Base-by-base conservation (phyloP, 1,140 invertebrate genomes). In the Papilio dardanus region DNA sequence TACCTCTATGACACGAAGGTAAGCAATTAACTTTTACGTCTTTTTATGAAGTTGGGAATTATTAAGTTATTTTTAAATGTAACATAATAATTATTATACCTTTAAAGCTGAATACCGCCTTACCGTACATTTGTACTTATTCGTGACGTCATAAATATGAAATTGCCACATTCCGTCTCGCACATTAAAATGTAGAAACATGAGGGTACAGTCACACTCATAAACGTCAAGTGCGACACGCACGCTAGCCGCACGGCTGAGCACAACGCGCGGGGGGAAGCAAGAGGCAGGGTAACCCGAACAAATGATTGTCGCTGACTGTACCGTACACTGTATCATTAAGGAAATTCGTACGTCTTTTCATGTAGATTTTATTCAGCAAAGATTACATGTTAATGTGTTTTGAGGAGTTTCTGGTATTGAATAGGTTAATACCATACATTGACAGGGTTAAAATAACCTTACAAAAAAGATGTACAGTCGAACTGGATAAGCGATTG, bases 291-390 rank as follows among this genome's bases (percentile, higher is more conserved):
- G 42, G n/a, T 73, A 71, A 71, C 71, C 31, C 28, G 42, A 21
- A 31, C 71, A 54, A 73, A 71, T 71, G 46, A 71, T 73, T 73
- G 46, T 73, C 46, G 42, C 71, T 16, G 71, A 73, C 46, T 73
- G 71, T 73, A 54, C 69, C 66, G 42, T 50, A 19, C 16, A 73
- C 5, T 46, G 40, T 73, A 54, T 73, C 28, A 73, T 73, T 58
- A 73, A 58, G 71, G 71, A 73, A 73, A 73, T 73, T 30, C n/a
- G 69, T 58, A 68, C 66, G 46, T 21, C 42, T 33, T 73, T 73
- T 54, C 71, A 30, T 54, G 28, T 50, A 31, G 31, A 73, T 21
- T 35, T 73, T 73, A 28, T 73, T 40, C 19, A 40, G 66, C 35
- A 21, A n/a, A 35, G 19, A 21, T 40, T 12, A 35, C 21, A n/a